A percentile compares a stretch with the other conserved stretches of the same genome.
Conservation (phyloP, 2,113 vertebrate genomes). For the Puntigrus tetrazona region DNA sequence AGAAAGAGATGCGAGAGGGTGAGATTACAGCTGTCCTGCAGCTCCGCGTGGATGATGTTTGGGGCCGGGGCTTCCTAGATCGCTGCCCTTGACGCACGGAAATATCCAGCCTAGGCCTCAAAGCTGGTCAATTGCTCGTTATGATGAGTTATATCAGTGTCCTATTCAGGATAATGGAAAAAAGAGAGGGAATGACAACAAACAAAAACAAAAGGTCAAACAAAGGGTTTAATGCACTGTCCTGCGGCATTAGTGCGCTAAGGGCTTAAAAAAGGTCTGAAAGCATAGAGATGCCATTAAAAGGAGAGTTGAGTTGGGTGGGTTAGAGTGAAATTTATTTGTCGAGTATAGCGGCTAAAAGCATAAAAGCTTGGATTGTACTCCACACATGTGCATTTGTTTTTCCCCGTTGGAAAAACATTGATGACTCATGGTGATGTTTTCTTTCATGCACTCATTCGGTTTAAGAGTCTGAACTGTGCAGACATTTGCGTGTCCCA, state of each 20-base stretch:
- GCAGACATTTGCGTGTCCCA: neutral
- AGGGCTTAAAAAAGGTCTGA: slow-evolving; percentile 55
- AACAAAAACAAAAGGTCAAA: slow-evolving; percentile 55
- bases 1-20: slow-evolving; percentile 13
- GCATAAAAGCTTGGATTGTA: slow-evolving; percentile 60
- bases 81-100: slow-evolving; percentile 10
- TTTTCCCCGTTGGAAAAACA: slow-evolving; percentile 44
- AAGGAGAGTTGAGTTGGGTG: slow-evolving; percentile 24
- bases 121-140: slow-evolving; percentile 4
- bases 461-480: neutral
- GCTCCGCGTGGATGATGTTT: neutral
- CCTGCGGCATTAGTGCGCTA: slow-evolving; percentile 58
- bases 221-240: slow-evolving; percentile 54
- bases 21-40: slow-evolving; percentile 32
- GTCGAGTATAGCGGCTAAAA: slow-evolving; percentile 13
- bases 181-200: slow-evolving; percentile 34
- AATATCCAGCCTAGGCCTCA: neutral
- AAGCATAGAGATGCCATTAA: slow-evolving; percentile 59
- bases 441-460: neutral
- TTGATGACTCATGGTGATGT: neutral
- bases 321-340: slow-evolving; percentile 14
- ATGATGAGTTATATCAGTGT: slow-evolving; percentile 53
- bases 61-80: slow-evolving; percentile 1
- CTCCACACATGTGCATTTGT: slow-evolving; percentile 51
- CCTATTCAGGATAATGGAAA: slow-evolving; percentile 12